Base-by-base conservation (phyloP, 2,797 vertebrate genomes). In the Chaetodon trifasciatus region DNA sequence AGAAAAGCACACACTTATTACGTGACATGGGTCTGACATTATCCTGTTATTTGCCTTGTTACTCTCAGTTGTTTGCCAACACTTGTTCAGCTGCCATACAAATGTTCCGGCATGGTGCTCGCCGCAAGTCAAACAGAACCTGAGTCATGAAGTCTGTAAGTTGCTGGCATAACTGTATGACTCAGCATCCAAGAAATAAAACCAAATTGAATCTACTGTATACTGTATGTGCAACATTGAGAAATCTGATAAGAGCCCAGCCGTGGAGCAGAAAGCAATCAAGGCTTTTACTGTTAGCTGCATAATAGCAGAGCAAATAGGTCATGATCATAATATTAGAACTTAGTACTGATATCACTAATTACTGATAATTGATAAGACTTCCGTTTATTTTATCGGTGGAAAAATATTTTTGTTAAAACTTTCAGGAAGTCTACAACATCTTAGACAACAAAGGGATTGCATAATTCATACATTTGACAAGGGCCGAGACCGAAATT, bases 121-220 rank as follows among this genome's bases (percentile, higher is more conserved):
- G 67, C 24, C 65, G n/a, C 8, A 46, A 70, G 53, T 67, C 39
- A 81, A 66, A 78, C 70, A 74, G 17, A 78, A 17, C 8, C 16
- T 35, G 42, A 37, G 35, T 40, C 35, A 63, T 16, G 5, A 32
- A 67, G 8, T 19, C 60, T 40, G 21, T 42, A 56, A 46, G 15
- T 8, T 58, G 1, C 17, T 63, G 44, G 35, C 11, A 16, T 23
- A 21, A 56, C 13, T 19, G 15, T 6, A n/a, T 73, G 63, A 77
- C 42, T 82, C 66, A 50, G 9, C 17, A 24, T 72, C 6, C 8
- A 15, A 69, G 52, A 42, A n/a, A 35, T 24, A 55, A 56, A 57
- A 65, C 1, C 19, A 28, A 62, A 21, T 32, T 24, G 0, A 56
- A 46, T 42, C 0, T 21, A 3, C 4, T 10, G 15, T 47, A 19